Base-by-base conservation (phyloP, 1,140 invertebrate genomes). In the Charaxes varanes region DNA sequence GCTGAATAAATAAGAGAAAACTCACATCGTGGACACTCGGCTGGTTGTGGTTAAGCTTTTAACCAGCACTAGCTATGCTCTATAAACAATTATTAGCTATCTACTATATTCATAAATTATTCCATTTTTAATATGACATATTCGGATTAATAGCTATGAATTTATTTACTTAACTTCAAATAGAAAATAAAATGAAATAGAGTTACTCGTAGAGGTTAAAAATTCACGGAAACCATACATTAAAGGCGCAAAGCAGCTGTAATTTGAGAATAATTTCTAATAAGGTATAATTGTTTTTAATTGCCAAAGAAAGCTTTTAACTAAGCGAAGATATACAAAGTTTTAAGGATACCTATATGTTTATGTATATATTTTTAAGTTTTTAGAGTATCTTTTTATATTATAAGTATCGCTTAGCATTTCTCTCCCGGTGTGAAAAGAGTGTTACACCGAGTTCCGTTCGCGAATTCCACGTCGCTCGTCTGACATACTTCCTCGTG, bases 391-490 rank as follows among this genome's bases (percentile, higher is more conserved):
- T n/a, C n/a, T n/a, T n/a, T n/a, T n/a, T n/a, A n/a, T n/a, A n/a
- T n/a, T n/a, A n/a, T n/a, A n/a, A 6, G 16, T 30, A 15, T 37
- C 36, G 35, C 30, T 19, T 38, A 37, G 35, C 35, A 43, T 43
- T 43, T 43, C 35, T 19, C 18, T 14, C 6, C 16, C 19, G 36
- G 18, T 52, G 53, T 37, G 19, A 26, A 18, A 14, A 15, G 23
- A 7, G 21, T 22, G 41, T 10, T 32, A 40, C 38, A 7, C 30
- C 35, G 27, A 64, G 57, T 61, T 64, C 53, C 61, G 57, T 42
- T 49, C 54, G 57, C 53, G 28, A 64, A 61, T 64, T 64, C 58
- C 52, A 47, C 49, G 46, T 53, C 35, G 35, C 42, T 31, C 11
- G 47, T 30, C 40, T 51, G 48, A 46, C 48, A 45, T 32, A 52